phyloP scores from a whole-genome alignment of 2,888 invertebrate species.

The Stenchaetothrips biformis region DNA sequence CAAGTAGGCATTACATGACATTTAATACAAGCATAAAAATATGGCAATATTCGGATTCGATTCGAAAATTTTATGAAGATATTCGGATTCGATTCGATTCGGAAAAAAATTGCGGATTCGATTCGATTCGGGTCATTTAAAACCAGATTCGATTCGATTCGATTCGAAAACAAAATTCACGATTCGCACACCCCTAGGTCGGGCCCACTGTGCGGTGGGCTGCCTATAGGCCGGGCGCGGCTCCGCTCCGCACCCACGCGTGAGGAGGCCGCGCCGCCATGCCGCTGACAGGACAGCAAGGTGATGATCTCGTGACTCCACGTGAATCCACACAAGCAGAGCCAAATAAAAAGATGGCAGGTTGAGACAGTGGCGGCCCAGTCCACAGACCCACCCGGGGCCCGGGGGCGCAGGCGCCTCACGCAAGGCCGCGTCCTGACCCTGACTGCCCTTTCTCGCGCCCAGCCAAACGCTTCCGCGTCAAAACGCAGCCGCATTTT shows the following conservation, averaged over 20 bases:
- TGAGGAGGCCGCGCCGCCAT: not conserved
- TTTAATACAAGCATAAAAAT: too few relatives aligned
- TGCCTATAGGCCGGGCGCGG: too few relatives aligned
- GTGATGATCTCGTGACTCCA: not conserved
- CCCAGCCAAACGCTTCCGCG: not conserved
- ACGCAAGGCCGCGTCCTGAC: not conserved
- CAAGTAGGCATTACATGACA: too few relatives aligned
- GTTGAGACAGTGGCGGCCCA: not conserved
- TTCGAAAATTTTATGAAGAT: too few relatives aligned
- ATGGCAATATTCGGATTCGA: too few relatives aligned
- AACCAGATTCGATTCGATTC: too few relatives aligned
- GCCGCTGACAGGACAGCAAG: not conserved
- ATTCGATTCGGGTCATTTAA: too few relatives aligned
- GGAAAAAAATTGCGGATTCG: too few relatives aligned
- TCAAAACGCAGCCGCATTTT: not conserved
- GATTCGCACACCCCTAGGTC: too few relatives aligned
- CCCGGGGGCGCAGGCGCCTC: not conserved
- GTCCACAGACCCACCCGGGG: not conserved
- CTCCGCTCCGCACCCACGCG: not conserved
- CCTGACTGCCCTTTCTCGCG: not conserved
- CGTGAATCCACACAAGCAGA: not conserved
- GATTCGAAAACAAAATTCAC: too few relatives aligned
- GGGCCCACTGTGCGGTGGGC: too few relatives aligned
- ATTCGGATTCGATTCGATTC: too few relatives aligned
- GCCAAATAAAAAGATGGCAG: not conserved